These are phyloP conservation scores for Lacerta agilis DNA, from an alignment of 2,797 vertebrate genomes.

Conservation along the genomic window DNA sequence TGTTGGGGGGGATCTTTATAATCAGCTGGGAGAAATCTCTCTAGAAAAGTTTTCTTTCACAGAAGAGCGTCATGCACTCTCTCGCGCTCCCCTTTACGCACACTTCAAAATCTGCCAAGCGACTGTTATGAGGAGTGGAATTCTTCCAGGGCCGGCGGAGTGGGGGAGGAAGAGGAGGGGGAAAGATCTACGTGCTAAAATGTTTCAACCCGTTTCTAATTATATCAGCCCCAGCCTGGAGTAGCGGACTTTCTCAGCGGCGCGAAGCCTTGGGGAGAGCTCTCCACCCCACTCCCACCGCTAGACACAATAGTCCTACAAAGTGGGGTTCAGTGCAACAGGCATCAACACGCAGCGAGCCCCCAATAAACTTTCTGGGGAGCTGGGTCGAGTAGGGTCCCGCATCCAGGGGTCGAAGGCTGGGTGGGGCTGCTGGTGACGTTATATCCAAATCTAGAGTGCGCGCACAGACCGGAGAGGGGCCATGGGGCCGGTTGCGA, in stretches of 20 bases:
- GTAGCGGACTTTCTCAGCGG: neutral
- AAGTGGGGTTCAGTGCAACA: neutral
- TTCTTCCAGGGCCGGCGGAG: neutral
- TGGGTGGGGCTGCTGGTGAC: neutral
- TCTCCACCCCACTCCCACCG: neutral
- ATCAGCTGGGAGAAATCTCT: neutral
- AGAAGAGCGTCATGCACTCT: neutral
- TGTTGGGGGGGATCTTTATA: neutral
- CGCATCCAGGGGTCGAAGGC: too few species aligned
- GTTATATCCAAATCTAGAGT: too few species aligned
- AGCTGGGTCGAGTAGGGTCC: neutral
- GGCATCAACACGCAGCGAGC: neutral
- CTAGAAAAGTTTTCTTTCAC: neutral
- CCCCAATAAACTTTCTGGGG: neutral
- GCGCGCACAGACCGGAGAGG: too few species aligned
- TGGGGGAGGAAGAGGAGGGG: neutral
- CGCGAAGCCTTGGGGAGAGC: neutral
- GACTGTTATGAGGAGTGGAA: neutral
- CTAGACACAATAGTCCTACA: too few species aligned
- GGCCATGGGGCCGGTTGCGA: neutral
- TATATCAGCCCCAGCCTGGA: conserved; percentile 6
- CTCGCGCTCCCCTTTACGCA: neutral
- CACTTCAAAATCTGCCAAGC: neutral
- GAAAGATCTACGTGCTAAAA: neutral
- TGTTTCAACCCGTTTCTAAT: conserved; percentile 36